phyloP scores from a whole-genome alignment of 2,888 invertebrate genomes.

The Pasiphila rectangulata region DNA sequence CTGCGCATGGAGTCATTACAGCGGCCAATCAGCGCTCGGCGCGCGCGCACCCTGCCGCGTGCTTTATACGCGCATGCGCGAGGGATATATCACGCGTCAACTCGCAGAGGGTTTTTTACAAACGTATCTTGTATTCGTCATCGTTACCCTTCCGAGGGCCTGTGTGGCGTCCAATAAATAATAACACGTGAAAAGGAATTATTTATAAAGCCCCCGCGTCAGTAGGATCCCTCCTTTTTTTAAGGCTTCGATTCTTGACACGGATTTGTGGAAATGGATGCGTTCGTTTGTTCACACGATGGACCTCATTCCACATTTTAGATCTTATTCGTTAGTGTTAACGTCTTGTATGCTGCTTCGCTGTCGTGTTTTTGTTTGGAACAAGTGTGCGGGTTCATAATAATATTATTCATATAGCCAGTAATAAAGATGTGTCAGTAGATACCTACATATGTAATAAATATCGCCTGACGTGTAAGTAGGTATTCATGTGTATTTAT shows the following conservation, averaged over 20 bases:
- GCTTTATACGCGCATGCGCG: conserved; percentile 69
- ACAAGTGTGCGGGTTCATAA: conserved; percentile 52
- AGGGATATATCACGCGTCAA: conserved; percentile 75
- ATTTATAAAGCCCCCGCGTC: conserved; percentile 62
- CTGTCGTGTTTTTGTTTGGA: conserved; percentile 42
- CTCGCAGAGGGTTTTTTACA: conserved; percentile 69
- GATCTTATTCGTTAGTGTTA: conserved; percentile 39
- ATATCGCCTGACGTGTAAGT: conserved; percentile 37
- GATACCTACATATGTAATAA: conserved; percentile 47
- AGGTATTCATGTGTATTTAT: conserved; percentile 29
- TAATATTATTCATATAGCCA: conserved; percentile 64
- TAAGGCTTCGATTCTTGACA: conserved; percentile 60
- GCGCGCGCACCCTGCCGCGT: conserved; percentile 73
- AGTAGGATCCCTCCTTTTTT: conserved; percentile 50
- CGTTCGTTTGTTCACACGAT: conserved; percentile 49
- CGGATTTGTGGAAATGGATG: conserved; percentile 73
- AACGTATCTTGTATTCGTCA: conserved; percentile 78
- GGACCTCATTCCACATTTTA: conserved; percentile 39
- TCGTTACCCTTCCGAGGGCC: conserved; percentile 64
- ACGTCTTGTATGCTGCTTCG: conserved; percentile 38
- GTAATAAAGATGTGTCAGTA: conserved; percentile 57
- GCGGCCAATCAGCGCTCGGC: conserved; percentile 66
- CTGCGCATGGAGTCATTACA: conserved; percentile 62
- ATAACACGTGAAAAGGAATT: conserved; percentile 63
- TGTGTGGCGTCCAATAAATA: conserved; percentile 67